These are phyloP conservation scores for Andinoacara biseriatus DNA, from an alignment of 2,113 vertebrate species.

Conservation along the genomic window DNA sequence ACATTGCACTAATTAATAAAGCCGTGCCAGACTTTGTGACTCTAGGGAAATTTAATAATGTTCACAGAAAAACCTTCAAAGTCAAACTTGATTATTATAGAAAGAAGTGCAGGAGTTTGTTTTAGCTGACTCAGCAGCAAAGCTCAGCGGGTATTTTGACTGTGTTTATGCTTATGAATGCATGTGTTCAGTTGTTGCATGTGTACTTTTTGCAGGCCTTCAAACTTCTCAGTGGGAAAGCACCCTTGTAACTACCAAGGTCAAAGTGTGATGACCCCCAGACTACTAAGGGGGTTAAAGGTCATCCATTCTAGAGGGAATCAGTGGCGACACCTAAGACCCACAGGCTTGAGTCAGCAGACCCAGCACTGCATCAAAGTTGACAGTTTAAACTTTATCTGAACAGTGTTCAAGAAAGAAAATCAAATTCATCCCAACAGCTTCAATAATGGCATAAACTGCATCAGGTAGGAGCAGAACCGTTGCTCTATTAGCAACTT, in stretches of 20 bases:
- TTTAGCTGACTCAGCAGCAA: constrained; percentile 47
- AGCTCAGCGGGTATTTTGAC: constrained; percentile 1
- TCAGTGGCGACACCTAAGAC: constrained; percentile 66
- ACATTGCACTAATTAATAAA: constrained; percentile 74
- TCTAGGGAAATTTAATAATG: constrained; percentile 66
- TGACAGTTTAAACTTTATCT: constrained; percentile 43
- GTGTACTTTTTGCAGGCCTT: constrained; percentile 38
- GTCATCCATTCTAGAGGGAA: constrained; percentile 58
- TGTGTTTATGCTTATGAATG: constrained; percentile 17
- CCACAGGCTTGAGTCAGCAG: constrained; percentile 54
- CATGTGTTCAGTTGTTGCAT: constrained; percentile 17
- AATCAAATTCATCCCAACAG: constrained; percentile 19
- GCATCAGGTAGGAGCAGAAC: not conserved
- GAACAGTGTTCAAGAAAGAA: not conserved
- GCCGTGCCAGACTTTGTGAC: constrained; percentile 69
- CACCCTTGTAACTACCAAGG: constrained; percentile 64
- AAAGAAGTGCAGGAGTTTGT: constrained; percentile 16
- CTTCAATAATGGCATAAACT: constrained; percentile 29
- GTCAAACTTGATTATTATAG: constrained; percentile 63
- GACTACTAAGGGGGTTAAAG: constrained; percentile 61
- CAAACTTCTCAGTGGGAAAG: constrained; percentile 62
- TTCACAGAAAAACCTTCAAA: constrained; percentile 65
- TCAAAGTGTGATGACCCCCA: constrained; percentile 64
- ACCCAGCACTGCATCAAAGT: constrained; percentile 31
- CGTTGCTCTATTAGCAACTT: constrained; percentile 22